These are phyloP conservation scores for Leucoptera coffeella DNA, from an alignment of 2,888 invertebrate species.

Conservation along the genomic window DNA sequence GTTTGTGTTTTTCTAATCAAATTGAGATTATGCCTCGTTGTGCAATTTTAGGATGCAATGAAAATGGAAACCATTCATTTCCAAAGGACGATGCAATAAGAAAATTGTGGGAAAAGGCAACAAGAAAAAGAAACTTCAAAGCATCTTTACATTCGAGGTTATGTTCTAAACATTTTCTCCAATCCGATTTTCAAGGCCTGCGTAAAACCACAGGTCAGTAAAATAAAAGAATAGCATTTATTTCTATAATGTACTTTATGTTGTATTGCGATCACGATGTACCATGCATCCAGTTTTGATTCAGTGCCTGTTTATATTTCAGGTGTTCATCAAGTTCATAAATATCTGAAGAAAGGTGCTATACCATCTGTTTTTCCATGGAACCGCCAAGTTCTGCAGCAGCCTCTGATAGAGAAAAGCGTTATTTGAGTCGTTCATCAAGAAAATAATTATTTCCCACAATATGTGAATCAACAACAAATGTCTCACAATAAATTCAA, in stretches of 20 bases:
- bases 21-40: slow-evolving; percentile 1
- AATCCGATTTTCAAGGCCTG: too few species aligned
- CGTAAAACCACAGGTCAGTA: too few species aligned
- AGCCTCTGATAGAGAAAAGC: neutral
- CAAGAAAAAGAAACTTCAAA: slow-evolving; percentile 1
- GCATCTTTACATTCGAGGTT: neutral
- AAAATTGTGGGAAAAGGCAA: slow-evolving; percentile 1
- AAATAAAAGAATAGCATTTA: too few species aligned
- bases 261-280: too few species aligned
- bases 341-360: too few species aligned
- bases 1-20: neutral
- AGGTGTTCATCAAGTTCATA: too few species aligned
- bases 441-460: slow-evolving; percentile 1
- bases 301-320: too few species aligned
- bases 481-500: too few species aligned
- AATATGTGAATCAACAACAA: too few species aligned
- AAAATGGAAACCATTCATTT: slow-evolving; percentile 1
- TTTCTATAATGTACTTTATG: too few species aligned
- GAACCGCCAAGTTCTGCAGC: neutral
- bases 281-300: too few species aligned
- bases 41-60: slow-evolving; percentile 1
- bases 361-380: too few species aligned
- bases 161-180: slow-evolving; percentile 1
- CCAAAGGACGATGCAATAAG: slow-evolving; percentile 1
- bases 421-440: neutral